Evolutionary conservation across 2,113 vertebrate species (phyloP), one percentile per base, ranked within the genome.

Genomic region (Candoia aspera): DNA sequence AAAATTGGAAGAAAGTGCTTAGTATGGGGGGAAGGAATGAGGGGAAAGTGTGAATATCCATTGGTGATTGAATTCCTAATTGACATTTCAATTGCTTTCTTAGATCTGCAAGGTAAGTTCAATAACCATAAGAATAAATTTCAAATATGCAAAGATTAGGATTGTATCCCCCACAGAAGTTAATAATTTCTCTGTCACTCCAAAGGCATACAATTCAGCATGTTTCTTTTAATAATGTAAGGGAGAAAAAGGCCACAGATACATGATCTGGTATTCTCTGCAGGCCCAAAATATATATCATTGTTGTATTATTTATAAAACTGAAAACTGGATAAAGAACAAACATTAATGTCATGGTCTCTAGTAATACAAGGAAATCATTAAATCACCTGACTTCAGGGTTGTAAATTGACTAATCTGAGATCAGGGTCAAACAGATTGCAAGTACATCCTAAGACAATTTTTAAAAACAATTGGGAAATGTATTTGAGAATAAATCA

Each of bases 81-180:
- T 55, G 13, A 91, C 49, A 46, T 13, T 87, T 91, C 46, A 79
- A 86, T 92, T 90, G n/a, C n/a, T 89, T 84, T 33, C 12, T 23
- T 19, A 87, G 91, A 94, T 86, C 64, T 92, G 88, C 84, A 68
- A 90, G 62, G 73, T 59, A 49, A 92, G 90, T 92, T 58, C 53
- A 90, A 59, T 90, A 92, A 58, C 37, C 84, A 58, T 92, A 90
- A 58, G 84, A 73, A 58, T 86, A 73, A 73, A 79, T 86, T 90
- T 92, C 53, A 90, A 46, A 92, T 90, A 86, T 26, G 29, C 37
- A 57, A 58, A 79, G 84, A 79, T 86, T 86, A 92, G 19, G 49
- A 79, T 21, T 21, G 73, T 42, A 79, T 79, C 11, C 42, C 53
- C 2, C 83, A 59, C 92, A 86, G 73, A 90, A 90, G 8, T 87